Conservation (phyloP, 1,140 invertebrate genomes). For the Paraescarpia echinospica region DNA sequence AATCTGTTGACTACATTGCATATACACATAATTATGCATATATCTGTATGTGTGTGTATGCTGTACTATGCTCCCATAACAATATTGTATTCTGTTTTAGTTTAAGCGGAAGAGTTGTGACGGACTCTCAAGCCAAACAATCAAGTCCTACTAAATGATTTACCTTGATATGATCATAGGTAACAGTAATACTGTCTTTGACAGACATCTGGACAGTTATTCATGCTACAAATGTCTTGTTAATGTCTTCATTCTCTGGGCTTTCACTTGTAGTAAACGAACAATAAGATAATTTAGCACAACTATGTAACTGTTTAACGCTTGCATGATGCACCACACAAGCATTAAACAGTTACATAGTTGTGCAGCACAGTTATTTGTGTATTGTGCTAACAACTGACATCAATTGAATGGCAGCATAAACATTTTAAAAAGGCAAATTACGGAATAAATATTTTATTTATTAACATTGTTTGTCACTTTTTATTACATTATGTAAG, state of each 20-base stretch:
- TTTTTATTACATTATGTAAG: not conserved
- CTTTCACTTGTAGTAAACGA: not conserved
- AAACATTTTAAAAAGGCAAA: not conserved
- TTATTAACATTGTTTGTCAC: not conserved
- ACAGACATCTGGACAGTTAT: not conserved
- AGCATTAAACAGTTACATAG: too few relatives aligned
- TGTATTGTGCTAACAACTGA: not conserved
- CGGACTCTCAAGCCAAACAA: too few relatives aligned
- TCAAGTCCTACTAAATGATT: not conserved
- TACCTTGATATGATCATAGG: not conserved
- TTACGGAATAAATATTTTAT: constrained; percentile 2
- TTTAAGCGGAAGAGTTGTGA: not conserved
- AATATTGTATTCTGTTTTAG: not conserved
- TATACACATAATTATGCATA: not conserved
- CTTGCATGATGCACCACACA: not conserved
- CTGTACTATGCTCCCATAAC: not conserved
- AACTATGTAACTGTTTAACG: not conserved
- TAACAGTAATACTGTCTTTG: not conserved
- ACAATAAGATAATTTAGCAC: not conserved
- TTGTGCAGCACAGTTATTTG: not conserved
- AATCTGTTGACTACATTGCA: too few relatives aligned
- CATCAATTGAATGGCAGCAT: not conserved
- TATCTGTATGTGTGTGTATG: not conserved
- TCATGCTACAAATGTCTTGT: not conserved
- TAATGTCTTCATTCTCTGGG: not conserved